These are phyloP conservation scores for Asteroscopus sphinx DNA, from an alignment of 2,888 invertebrate genomes.

Conservation along the genomic window DNA sequence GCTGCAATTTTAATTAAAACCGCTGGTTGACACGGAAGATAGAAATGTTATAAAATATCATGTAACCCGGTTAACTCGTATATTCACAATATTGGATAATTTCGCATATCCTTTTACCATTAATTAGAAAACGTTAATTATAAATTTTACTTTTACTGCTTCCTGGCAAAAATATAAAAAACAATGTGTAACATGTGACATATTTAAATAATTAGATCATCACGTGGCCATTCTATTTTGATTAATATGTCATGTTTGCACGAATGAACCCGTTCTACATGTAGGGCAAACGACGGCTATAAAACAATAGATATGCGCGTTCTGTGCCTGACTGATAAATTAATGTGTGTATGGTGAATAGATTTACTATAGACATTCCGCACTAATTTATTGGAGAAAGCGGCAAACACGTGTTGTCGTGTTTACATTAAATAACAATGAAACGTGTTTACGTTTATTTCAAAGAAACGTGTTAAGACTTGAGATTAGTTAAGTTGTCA, in stretches of 20 bases:
- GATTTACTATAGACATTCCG: conserved; percentile 23
- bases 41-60: conserved; percentile 33
- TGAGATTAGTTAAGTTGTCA: not conserved
- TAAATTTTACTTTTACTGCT: conserved; percentile 42
- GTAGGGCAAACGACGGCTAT: conserved; percentile 43
- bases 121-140: conserved; percentile 17
- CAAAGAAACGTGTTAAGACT: conserved; percentile 9
- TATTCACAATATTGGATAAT: conserved; percentile 37
- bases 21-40: conserved; percentile 40
- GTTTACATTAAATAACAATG: conserved; percentile 1
- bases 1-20: conserved; percentile 27
- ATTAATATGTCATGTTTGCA: conserved; percentile 54
- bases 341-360: conserved; percentile 24
- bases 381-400: conserved; percentile 23
- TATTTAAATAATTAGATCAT: conserved; percentile 62
- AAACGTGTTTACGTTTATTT: not conserved
- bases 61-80: conserved; percentile 41
- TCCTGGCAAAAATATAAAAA: conserved; percentile 36
- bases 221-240: conserved; percentile 61
- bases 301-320: conserved; percentile 45
- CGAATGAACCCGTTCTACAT: conserved; percentile 52
- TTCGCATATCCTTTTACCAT: conserved; percentile 16
- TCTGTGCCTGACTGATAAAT: conserved; percentile 17
- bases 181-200: conserved; percentile 5
- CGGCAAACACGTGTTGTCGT: conserved; percentile 7